Evolutionary conservation across 92 coral and sea anemone species (phyloP), one percentile per base, ranked within the genome.

Genomic region (Heteractis magnifica): DNA sequence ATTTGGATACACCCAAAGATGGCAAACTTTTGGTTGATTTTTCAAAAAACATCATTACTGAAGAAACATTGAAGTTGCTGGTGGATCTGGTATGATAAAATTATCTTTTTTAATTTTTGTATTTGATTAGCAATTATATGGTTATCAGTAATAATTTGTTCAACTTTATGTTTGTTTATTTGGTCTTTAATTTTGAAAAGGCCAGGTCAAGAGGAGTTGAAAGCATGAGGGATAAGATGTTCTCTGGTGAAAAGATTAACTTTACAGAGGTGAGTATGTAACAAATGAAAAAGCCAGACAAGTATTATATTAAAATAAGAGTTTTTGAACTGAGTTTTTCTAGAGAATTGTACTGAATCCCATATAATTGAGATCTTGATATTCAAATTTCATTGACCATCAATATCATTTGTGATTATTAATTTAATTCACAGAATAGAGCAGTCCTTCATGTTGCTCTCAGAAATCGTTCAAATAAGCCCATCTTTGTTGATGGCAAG

Each of bases 401-500:
- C 7, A 2, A 34, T 4, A 62, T 68, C 6, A 21, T 23, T 68
- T 68, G 49, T 9, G 10, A 16, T 62, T 20, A 23, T 68, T 53
- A 14, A 16, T 16, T 72, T 19, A 5, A 74, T 53, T 60, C 81
- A 41, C 82, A 93, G 98, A 80, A 94, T 77, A 87, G 98, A 62
- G 94, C 98, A 10, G 98, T 95, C 58, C 98, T 95, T 53, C 98
- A 95, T 76, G 77, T 92, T 56, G 98, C 98, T 62, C 96, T 95
- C 56, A 93, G 98, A 56, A 95, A 95, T 90, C 95, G 98, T 71
- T 93, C 98, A 50, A 92, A 95, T 78, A 93, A 55, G 18, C 98
- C 98, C 4, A 87, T 95, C 18, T 52, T 79, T 48, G 98, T 95
- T 52, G 98, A 95, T 89, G 98, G 98, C 53, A 93, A 93, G 83